Conservation (phyloP, 2,797 vertebrate species). For the Discoglossus pictus region DNA sequence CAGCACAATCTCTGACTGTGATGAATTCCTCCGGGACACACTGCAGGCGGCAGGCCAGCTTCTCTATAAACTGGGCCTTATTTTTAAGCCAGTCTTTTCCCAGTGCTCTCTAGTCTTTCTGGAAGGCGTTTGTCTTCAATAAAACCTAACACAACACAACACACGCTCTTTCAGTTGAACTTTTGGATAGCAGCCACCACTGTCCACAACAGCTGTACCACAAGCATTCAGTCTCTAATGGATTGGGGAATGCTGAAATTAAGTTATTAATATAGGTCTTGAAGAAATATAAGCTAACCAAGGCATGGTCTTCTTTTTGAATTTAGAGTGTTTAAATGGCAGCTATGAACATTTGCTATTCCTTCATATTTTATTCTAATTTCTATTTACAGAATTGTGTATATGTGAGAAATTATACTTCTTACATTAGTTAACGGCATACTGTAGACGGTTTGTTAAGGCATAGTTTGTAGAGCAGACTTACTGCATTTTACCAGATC, state of each 20-base stretch:
- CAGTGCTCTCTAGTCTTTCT: conserved; percentile 57
- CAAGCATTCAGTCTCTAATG: conserved; percentile 65
- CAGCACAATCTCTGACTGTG: conserved; percentile 57
- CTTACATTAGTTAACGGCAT: no score
- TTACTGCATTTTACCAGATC: no score
- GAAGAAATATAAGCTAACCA: conserved; percentile 64
- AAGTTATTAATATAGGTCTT: conserved; percentile 63
- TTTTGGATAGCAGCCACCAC: conserved; percentile 60
- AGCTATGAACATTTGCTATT: no score
- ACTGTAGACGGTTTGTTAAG: no score
- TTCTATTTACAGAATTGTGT: no score
- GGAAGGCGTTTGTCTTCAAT: conserved; percentile 71
- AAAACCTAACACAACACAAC: conserved; percentile 63
- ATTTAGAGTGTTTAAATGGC: no score
- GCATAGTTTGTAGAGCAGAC: no score
- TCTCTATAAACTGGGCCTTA: conserved; percentile 66
- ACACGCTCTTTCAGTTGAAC: conserved; percentile 66
- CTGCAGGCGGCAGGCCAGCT: conserved; percentile 62
- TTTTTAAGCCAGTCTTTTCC: conserved; percentile 64
- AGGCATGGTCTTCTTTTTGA: conserved; percentile 59
- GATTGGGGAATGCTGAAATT: conserved; percentile 66
- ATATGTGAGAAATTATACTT: no score
- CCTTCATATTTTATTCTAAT: no score
- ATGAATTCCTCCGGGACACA: conserved; percentile 59
- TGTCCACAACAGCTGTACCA: conserved; percentile 67